Conservation (phyloP, 2,797 vertebrate species). For the Crypturellus tataupa region DNA sequence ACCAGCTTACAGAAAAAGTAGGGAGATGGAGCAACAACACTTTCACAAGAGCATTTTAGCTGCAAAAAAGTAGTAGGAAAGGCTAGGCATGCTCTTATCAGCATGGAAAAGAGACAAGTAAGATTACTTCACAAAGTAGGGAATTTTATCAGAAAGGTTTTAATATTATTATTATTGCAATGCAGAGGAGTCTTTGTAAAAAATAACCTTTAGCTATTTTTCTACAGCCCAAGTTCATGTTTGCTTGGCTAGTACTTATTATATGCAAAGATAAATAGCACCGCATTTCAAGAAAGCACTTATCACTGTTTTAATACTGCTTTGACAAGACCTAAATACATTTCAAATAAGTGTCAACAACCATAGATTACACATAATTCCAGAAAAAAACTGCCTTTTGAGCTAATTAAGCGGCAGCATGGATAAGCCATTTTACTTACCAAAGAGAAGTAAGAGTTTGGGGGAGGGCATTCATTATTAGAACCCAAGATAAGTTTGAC, state of each 20-base stretch:
- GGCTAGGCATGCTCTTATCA: background rate
- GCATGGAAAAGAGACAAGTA: background rate
- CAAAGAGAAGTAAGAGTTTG: background rate
- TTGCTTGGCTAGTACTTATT: conserved; percentile 32
- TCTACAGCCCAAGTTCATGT: background rate
- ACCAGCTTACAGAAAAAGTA: background rate
- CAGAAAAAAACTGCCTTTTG: conserved; percentile 12
- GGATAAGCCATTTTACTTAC: background rate
- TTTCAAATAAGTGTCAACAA: conserved; percentile 23
- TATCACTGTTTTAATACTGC: conserved; percentile 29
- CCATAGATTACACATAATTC: background rate
- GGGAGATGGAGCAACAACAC: background rate
- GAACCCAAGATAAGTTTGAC: background rate
- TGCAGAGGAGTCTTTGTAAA: no score
- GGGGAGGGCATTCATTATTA: background rate
- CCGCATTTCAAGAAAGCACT: conserved; percentile 31
- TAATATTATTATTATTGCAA: no score
- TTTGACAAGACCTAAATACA: conserved; percentile 55
- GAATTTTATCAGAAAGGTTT: background rate
- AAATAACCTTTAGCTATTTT: background rate
- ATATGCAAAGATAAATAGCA: conserved; percentile 22
- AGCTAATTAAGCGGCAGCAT: conserved; percentile 24
- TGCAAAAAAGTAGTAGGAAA: background rate
- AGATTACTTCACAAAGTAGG: background rate
- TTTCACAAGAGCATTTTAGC: background rate